These are phyloP conservation scores for Hypotaenidia philippensis DNA, from an alignment of 2,797 vertebrate species.

Conservation along the genomic window DNA sequence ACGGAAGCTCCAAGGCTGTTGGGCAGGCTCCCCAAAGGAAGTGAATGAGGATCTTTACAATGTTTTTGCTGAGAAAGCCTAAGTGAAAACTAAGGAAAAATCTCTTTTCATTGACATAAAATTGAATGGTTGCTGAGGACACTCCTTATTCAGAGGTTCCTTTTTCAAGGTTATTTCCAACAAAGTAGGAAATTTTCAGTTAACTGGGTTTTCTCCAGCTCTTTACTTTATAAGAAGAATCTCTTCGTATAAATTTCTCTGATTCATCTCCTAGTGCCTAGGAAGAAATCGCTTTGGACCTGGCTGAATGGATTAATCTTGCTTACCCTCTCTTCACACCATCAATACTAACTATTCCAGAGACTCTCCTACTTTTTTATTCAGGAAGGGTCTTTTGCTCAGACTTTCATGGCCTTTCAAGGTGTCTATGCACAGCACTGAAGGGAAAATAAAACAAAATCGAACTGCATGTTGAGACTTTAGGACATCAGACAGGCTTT, in stretches of 20 bases:
- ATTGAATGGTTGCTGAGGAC: not conserved
- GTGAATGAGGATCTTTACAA: rapidly evolving
- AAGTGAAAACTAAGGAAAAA: not conserved
- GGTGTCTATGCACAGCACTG: not conserved
- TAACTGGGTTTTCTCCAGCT: not conserved
- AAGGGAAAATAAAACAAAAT: not conserved
- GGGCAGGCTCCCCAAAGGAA: not conserved
- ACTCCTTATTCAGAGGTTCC: not conserved
- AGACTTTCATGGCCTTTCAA: not conserved
- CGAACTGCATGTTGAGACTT: not conserved
- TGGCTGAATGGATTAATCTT: not conserved
- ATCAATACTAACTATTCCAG: not conserved
- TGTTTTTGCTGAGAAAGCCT: not conserved
- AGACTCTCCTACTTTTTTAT: not conserved
- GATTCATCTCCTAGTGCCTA: not conserved
- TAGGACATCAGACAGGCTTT: not conserved
- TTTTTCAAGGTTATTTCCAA: not conserved
- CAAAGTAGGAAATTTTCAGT: not conserved
- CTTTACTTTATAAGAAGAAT: not conserved
- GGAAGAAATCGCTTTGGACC: not conserved
- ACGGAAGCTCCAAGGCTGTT: not conserved
- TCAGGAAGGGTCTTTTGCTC: not conserved
- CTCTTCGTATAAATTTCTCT: not conserved
- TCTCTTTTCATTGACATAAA: not conserved
- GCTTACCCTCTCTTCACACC: not conserved